Percentiles rank a stretch among this genome's conserved stretches.
Conservation (phyloP, 2,113 vertebrate species). For the Eira barbara region DNA sequence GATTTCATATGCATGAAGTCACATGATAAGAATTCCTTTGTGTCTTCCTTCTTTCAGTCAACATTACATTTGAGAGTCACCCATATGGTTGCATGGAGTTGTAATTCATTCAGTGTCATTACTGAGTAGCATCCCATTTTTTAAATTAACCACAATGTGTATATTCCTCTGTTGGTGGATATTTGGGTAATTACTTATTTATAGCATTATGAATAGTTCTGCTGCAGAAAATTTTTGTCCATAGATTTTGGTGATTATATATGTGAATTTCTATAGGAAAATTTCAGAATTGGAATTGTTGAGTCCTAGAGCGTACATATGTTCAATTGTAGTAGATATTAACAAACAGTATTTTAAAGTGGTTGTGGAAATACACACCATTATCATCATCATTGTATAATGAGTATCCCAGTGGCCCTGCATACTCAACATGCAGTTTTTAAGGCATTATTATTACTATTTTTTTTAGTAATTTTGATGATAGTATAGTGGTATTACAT, state of each 20-base stretch:
- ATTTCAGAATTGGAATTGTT: background rate
- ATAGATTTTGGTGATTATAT: background rate
- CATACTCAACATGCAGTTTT: background rate
- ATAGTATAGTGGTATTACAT: background rate
- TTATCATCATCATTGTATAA: background rate
- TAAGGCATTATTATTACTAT: background rate
- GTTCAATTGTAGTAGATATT: background rate
- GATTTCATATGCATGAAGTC: background rate
- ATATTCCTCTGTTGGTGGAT: background rate
- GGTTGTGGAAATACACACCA: background rate
- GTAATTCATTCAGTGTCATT: background rate
- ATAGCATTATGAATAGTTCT: background rate
- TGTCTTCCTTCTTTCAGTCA: background rate
- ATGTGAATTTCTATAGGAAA: background rate
- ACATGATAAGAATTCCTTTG: background rate
- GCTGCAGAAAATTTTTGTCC: background rate
- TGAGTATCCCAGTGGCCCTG: background rate
- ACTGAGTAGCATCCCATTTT: background rate
- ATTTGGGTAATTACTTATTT: background rate
- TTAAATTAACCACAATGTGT: background rate
- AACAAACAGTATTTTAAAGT: background rate
- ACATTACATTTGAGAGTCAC: background rate
- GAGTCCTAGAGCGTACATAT: background rate
- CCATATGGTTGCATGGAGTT: background rate
- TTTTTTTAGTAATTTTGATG: background rate